Evolutionary conservation across 2,113 vertebrate species (phyloP), one percentile per base, ranked within the genome.

Genomic region (Phrynosoma blainvillii): DNA sequence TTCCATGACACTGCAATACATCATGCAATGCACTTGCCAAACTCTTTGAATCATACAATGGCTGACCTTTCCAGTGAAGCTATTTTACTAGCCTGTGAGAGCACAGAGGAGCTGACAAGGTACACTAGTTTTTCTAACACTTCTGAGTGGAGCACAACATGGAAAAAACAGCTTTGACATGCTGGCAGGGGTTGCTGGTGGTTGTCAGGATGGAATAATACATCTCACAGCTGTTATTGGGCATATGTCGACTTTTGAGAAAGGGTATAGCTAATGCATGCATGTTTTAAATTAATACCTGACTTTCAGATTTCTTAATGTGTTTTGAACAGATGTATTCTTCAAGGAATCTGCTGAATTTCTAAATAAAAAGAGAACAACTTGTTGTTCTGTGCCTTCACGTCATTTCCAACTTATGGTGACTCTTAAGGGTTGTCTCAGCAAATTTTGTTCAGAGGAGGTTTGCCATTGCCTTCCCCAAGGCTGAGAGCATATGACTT

Each of bases 1-100:
- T 99, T 99, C 87, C 99, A 99, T 1, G 98, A 99, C 94, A 96
- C 97, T 0, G 98, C 99, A 0, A 86, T 99, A 71, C 98, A 99
- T 75, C 99, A 99, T 0, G 97, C 98, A 74, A 99, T 99, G 32
- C 99, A 99, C 94, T 97, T 99, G 47, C 96, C 97, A 18, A 99
- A 99, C 96, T 94, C 96, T 10, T 96, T 99, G 90, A 97, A 97
- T 79, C 98, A 99, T 96, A 97, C 96, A 0, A 93, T 99, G 96
- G 98, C 98, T 3, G 98, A 97, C 91, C 96, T 99, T 18, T 99
- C 99, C 79, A 94, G 96, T 77, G 98, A 99, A 95, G 99, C 98
- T 7, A 87, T 99, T 93, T 87, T 99, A 90, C 96, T 99, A 78
- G 98, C 98, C 66, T 99, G 98, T 90, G 96, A 97, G 87, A 91